Conservation (phyloP, 2,797 vertebrate species). For the Sebastes glaucus region DNA sequence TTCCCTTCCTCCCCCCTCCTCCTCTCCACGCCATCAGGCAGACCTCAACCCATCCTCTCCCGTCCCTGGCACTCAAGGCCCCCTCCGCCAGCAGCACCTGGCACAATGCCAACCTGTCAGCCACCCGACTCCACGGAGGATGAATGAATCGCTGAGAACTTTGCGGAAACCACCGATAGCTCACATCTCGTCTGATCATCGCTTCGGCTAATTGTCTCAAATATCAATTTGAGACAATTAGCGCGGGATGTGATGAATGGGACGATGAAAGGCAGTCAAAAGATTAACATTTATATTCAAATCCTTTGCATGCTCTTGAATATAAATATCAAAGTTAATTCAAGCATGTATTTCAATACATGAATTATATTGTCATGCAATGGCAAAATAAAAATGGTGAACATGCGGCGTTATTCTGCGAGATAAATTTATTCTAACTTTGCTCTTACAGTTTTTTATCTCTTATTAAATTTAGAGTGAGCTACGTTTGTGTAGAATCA, state of each 20-base stretch:
- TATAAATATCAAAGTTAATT: constrained; percentile 73
- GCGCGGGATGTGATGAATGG: constrained; percentile 54
- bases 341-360: constrained; percentile 72
- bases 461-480: constrained; percentile 30
- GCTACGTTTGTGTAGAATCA: constrained; percentile 2
- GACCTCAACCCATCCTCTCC: constrained; percentile 88
- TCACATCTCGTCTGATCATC: constrained; percentile 79
- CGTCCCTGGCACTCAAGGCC: constrained; percentile 85
- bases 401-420: not conserved
- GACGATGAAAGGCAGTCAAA: constrained; percentile 60
- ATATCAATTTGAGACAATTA: constrained; percentile 84
- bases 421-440: constrained; percentile 9
- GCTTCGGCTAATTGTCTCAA: constrained; percentile 76
- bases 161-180: constrained; percentile 75
- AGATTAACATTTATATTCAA: constrained; percentile 72
- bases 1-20: constrained; percentile 71
- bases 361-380: constrained; percentile 63
- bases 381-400: constrained; percentile 41
- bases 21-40: constrained; percentile 86
- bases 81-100: constrained; percentile 89
- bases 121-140: constrained; percentile 79
- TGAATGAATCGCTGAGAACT: constrained; percentile 85
- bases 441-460: not conserved
- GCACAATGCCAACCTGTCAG: constrained; percentile 89
- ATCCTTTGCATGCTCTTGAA: constrained; percentile 64